Evolutionary conservation across 1,140 invertebrate species (phyloP), one percentile per base, ranked within the genome.

Genomic region (Listronotus oregonensis): DNA sequence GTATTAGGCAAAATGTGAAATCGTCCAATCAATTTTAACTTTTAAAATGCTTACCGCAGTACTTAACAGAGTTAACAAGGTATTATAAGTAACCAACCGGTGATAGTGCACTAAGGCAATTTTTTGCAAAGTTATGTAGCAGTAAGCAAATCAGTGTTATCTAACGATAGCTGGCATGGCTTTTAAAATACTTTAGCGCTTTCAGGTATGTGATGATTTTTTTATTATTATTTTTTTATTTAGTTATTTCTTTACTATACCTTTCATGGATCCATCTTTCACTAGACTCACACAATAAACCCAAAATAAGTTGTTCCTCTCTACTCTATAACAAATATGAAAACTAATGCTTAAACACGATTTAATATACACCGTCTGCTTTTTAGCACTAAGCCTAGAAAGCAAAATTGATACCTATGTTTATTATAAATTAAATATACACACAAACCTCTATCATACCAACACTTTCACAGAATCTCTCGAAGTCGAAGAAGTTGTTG

Each of bases 381-480:
- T 66, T 49, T 69, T 68, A 67, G 63, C 63, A 50, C 18, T 61
- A 51, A 17, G 49, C 50, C 18, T 62, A 64, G 61, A 56, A 64
- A 49, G 40, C 61, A 55, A 31, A 37, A 46, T 46, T 37, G 40
- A 47, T 49, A 37, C 14, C 49, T 56, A 51, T 9, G 3, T 14
- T 10, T 37, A 37, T 40, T 51, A n/a, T 72, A 55, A 31, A 49
- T 18, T 18, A 42, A 56, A 50, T 32, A 58, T 21, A 66, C 56
- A 66, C 62, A 47, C 55, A 40, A 40, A 56, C 62, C 52, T 64
- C 74, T 73, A 72, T 75, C 68, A 71, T 75, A 73, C 71, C 70
- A 68, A 76, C 78, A 81, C 76, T 80, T 81, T 78, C 80, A 82
- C 81, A 82, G 81, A 82, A 81, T 79, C 71, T 75, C 58, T 77